Evolutionary conservation across 2,113 vertebrate genomes (phyloP).

Genomic region (Chitala chitala): DNA sequence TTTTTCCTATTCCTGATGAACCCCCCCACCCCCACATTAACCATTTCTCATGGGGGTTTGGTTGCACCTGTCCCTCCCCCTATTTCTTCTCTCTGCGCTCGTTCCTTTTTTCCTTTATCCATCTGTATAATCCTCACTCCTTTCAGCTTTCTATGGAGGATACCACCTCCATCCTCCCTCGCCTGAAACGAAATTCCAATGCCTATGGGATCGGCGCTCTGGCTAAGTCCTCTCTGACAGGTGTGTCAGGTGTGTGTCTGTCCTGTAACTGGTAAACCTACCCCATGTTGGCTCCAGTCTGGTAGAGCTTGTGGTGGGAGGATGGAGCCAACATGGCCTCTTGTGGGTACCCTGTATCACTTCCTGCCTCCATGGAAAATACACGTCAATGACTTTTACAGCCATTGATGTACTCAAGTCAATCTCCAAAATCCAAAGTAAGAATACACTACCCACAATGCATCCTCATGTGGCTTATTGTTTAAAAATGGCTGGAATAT

Average conservation of each 20-base stretch:
- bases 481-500: slow-evolving; percentile 52
- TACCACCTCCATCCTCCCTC: slow-evolving; percentile 95
- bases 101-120: slow-evolving; percentile 32
- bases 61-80: slow-evolving; percentile 33
- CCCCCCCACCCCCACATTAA: slow-evolving; percentile 12
- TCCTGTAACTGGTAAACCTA: slow-evolving; percentile 68
- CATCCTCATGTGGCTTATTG: slow-evolving; percentile 49
- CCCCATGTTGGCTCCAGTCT: slow-evolving; percentile 67
- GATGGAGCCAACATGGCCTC: slow-evolving; percentile 68
- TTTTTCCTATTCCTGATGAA: slow-evolving; percentile 27
- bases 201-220: slow-evolving; percentile 95
- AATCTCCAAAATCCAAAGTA: slow-evolving; percentile 40
- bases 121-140: slow-evolving; percentile 31
- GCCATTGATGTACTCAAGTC: slow-evolving; percentile 61
- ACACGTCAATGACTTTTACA: slow-evolving; percentile 56
- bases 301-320: slow-evolving; percentile 40
- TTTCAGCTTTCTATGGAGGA: slow-evolving; percentile 97
- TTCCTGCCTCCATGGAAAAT: slow-evolving; percentile 50
- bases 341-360: slow-evolving; percentile 61
- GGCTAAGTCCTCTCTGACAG: slow-evolving; percentile 98
- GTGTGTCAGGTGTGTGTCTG: slow-evolving; percentile 84
- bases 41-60: background rate
- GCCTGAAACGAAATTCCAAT: slow-evolving; percentile 90
- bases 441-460: slow-evolving; percentile 38
- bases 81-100: slow-evolving; percentile 36